Conservation (phyloP, 2,888 invertebrate species). For the Urechis unicinctus region DNA sequence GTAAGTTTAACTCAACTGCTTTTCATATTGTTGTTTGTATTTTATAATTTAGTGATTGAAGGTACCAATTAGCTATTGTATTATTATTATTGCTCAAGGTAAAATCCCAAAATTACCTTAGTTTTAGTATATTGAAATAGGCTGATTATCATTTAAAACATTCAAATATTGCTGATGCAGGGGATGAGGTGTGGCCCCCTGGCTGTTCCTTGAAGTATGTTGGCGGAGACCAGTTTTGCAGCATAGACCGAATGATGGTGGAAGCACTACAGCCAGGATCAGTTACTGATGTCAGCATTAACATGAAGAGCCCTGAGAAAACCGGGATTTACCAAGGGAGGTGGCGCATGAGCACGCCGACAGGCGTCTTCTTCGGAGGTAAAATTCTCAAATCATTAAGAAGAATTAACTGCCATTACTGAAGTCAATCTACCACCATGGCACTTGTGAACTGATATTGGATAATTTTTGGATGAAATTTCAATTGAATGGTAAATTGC, state of each 20-base stretch:
- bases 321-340: slow-evolving; percentile 76
- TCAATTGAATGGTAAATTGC: background rate
- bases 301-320: slow-evolving; percentile 70
- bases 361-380: slow-evolving; percentile 91
- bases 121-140: background rate
- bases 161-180: slow-evolving; percentile 23
- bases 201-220: slow-evolving; percentile 68
- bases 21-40: background rate
- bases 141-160: background rate
- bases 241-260: slow-evolving; percentile 58
- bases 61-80: no score
- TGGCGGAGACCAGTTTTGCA: slow-evolving; percentile 63
- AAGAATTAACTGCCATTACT: no score
- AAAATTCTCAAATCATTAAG: slow-evolving; percentile 16
- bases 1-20: slow-evolving; percentile 54
- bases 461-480: background rate
- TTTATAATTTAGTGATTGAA: no score
- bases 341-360: slow-evolving; percentile 82
- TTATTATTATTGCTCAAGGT: background rate
- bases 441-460: no score
- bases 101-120: no score
- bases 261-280: slow-evolving; percentile 71
- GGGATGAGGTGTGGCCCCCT: slow-evolving; percentile 76
- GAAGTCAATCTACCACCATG: no score
- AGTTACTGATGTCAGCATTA: slow-evolving; percentile 68